Conservation (phyloP, 1,140 invertebrate species). For the Dreissena rostriformis region DNA sequence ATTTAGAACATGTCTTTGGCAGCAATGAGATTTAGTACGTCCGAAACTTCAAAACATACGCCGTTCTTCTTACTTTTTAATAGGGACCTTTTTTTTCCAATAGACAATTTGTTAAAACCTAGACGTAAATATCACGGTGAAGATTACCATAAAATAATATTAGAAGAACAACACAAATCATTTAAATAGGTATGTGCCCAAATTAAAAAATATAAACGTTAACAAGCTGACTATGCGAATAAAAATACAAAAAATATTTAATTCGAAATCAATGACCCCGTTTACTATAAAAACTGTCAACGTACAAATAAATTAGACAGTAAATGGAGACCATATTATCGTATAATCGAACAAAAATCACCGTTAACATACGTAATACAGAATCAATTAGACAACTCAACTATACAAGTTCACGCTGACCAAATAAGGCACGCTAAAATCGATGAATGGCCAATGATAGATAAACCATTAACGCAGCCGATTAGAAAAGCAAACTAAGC, state of each 20-base stretch:
- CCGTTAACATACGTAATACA: neutral
- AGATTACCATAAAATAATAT: too few species aligned
- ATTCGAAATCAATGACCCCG: neutral
- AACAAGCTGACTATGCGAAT: neutral
- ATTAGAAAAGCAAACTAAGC: too few species aligned
- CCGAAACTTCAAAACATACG: too few species aligned
- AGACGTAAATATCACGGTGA: too few species aligned
- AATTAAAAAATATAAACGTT: neutral
- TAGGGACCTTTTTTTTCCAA: too few species aligned
- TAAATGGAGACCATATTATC: neutral
- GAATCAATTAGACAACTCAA: neutral
- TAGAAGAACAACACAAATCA: too few species aligned
- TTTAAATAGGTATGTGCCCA: neutral
- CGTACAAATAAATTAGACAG: neutral
- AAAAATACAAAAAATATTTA: neutral
- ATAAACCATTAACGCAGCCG: too few species aligned
- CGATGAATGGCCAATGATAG: neutral
- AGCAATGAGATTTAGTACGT: too few species aligned
- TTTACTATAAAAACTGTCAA: neutral
- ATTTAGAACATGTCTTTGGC: too few species aligned
- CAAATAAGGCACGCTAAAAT: neutral
- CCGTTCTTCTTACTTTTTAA: too few species aligned
- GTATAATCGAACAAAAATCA: constrained; percentile 1
- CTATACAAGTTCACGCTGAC: neutral
- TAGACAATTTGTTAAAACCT: too few species aligned